Conservation (phyloP, 2,797 vertebrate genomes). For the Lacerta bilineata region DNA sequence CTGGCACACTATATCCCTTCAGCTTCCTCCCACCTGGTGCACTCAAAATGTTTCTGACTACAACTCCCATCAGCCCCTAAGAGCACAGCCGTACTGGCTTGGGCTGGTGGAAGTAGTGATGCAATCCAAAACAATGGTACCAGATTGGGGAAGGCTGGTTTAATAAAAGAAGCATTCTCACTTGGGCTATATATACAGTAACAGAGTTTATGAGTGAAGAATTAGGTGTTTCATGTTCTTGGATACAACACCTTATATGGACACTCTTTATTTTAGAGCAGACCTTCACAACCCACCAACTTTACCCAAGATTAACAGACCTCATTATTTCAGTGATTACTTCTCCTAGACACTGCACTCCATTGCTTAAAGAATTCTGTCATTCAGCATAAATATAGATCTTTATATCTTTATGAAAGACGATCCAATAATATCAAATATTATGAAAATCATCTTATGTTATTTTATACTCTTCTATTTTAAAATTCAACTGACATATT, state of each 20-base stretch:
- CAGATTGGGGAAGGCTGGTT: too few species aligned
- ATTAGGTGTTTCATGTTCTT: background rate
- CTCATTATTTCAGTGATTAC: background rate
- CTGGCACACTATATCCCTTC: background rate
- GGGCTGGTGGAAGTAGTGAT: too few species aligned
- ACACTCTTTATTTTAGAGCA: slow-evolving; percentile 5
- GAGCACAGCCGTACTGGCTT: too few species aligned
- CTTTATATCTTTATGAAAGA: background rate
- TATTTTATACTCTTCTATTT: slow-evolving; percentile 24
- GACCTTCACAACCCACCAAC: background rate
- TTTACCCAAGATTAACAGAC: background rate
- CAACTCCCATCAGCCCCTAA: too few species aligned
- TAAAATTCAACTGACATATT: background rate
- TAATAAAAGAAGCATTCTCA: slow-evolving; percentile 8
- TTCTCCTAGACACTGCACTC: background rate
- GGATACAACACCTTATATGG: background rate
- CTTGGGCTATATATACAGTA: background rate
- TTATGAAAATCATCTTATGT: background rate
- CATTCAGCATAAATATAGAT: background rate
- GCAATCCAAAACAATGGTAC: too few species aligned
- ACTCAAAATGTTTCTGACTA: too few species aligned
- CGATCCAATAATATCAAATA: slow-evolving; percentile 6
- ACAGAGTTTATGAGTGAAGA: background rate
- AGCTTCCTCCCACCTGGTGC: too few species aligned
- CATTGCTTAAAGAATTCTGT: background rate